These are phyloP conservation scores for Axis porcinus DNA, from an alignment of 2,113 vertebrate species.

Conservation along the genomic window DNA sequence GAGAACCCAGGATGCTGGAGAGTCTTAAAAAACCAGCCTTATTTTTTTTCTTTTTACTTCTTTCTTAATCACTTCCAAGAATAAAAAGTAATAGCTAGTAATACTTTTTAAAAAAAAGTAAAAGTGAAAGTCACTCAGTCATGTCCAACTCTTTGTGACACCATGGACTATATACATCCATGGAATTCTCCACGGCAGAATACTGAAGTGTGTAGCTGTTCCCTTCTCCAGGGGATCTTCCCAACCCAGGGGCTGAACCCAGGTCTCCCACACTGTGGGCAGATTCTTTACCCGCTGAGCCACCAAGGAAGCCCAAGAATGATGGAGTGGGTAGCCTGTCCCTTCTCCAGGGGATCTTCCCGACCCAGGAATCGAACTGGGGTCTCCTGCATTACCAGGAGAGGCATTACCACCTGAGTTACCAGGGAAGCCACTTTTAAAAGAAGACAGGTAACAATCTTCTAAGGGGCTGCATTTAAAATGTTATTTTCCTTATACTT, in stretches of 20 bases:
- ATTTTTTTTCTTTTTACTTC: neutral
- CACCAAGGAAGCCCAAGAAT: neutral
- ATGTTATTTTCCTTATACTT: neutral
- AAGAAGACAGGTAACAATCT: neutral
- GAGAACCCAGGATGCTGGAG: neutral
- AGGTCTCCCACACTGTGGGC: neutral
- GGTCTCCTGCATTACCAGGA: neutral
- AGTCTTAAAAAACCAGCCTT: neutral
- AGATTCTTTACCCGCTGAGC: neutral
- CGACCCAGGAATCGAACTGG: neutral
- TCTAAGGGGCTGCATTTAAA: fast-evolving
- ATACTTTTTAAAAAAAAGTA: neutral
- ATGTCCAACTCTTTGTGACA: neutral
- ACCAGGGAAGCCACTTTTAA: neutral
- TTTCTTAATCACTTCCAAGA: neutral
- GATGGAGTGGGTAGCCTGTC: neutral
- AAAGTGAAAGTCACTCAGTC: neutral
- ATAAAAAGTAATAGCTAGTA: neutral
- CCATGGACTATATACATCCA: neutral
- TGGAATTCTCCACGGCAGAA: neutral
- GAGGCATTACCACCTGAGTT: neutral
- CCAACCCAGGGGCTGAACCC: neutral
- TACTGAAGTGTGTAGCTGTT: neutral
- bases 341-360: neutral
- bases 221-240: neutral